Evolutionary conservation across 1,140 invertebrate species (phyloP), one percentile per base, ranked within the genome.

Genomic region (Sinella curviseta): DNA sequence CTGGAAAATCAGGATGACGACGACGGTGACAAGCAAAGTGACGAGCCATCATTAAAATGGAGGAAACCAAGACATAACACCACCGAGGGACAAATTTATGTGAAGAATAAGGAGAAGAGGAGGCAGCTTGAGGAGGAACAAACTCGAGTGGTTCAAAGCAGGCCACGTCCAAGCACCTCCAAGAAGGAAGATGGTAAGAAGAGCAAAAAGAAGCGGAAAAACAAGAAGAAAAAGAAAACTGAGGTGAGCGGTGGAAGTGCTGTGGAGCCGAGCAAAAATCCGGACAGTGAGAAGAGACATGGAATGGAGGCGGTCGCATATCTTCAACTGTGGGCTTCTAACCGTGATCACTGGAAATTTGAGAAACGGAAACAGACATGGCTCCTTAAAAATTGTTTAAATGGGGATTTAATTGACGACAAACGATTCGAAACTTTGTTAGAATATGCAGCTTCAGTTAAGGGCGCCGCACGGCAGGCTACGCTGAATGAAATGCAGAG

Each of bases 321-420:
- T 76, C 70, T 84, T 3, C 54, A 80, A 33, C 26, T 60, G n/a
- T 94, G 93, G 93, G 92, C 93, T 86, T 88, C 92, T 84, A 87
- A 90, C 74, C 88, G 87, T 77, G 87, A 86, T 75, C 89, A 92
- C 83, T 94, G 93, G 93, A 94, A 93, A 85, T 94, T 93, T 85
- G 92, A 92, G 85, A 94, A 93, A 85, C 83, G 91, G 0, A 91
- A 90, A 78, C 93, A 94, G 86, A 89, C 91, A n/a, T 93, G 92
- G 89, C 86, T 94, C 28, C 90, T 91, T 55, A 91, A 92, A 82
- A 89, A 92, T 84, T 89, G 92, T 81, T 90, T 93, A 70, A 89
- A 91, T 82, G 83, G 88, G 57, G 83, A 86, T 4, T 88, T 89
- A 77, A 84, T 94, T 1, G 88, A 90, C 20, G 88, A 91, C 36